Evolutionary conservation across 2,113 vertebrate genomes (phyloP).

Genomic region (Eubucco bourcierii): DNA sequence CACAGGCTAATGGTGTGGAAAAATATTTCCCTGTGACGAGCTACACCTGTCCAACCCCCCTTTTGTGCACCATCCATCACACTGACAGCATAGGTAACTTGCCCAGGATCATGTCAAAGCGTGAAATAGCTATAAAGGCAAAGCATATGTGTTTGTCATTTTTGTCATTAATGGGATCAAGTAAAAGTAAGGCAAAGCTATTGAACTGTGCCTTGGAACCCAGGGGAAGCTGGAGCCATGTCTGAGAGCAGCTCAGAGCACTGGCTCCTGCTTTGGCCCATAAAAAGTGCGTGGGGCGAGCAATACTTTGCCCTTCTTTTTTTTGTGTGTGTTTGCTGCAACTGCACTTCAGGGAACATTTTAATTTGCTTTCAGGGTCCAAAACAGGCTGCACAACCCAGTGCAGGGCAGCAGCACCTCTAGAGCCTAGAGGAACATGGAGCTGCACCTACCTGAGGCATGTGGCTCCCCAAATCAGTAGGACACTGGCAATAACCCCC

Average conservation of each 20-base stretch:
- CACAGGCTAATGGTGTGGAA: slow-evolving; percentile 65
- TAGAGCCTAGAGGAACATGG: background rate
- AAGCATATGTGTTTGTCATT: slow-evolving; percentile 52
- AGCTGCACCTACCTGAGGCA: background rate
- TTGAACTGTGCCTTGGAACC: slow-evolving; percentile 14
- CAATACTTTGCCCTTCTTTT: background rate
- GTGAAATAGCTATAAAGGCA: slow-evolving; percentile 67
- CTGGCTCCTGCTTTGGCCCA: background rate
- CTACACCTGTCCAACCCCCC: slow-evolving; percentile 57
- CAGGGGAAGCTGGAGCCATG: background rate
- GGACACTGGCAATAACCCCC: background rate
- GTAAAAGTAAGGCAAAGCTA: slow-evolving; percentile 39
- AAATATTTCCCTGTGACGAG: slow-evolving; percentile 58
- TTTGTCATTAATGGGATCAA: slow-evolving; percentile 58
- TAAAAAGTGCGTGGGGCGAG: background rate
- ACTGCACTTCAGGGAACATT: background rate
- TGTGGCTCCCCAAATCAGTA: rapidly evolving
- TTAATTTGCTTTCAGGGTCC: background rate
- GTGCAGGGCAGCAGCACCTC: background rate
- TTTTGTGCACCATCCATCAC: slow-evolving; percentile 54
- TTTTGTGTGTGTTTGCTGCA: background rate
- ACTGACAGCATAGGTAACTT: slow-evolving; percentile 53
- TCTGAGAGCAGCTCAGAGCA: background rate
- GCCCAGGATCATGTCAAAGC: slow-evolving; percentile 50
- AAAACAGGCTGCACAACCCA: background rate